Conservation (phyloP, 2,113 vertebrate species). For the Sinocyclocheilus maitianheensis region DNA sequence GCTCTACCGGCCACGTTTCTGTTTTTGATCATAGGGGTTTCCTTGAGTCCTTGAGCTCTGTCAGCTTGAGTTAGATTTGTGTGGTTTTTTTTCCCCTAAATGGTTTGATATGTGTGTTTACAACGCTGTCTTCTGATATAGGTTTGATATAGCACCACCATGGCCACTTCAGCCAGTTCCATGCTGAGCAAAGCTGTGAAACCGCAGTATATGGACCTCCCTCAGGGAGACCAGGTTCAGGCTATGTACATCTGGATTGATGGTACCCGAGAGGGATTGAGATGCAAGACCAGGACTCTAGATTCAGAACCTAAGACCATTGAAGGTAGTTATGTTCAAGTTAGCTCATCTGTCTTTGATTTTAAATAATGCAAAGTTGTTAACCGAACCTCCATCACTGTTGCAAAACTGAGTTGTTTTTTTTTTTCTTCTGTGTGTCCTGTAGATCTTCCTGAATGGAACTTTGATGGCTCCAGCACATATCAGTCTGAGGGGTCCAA, state of each 20-base stretch:
- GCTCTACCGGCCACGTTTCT: neutral
- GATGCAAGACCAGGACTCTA: slow-evolving; percentile 91
- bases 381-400: neutral
- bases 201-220: slow-evolving; percentile 88
- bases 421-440: neutral
- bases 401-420: neutral
- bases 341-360: too few species aligned
- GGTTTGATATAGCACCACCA: slow-evolving; percentile 73
- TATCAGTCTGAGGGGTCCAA: slow-evolving; percentile 94
- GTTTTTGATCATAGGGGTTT: neutral
- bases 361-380: too few species aligned
- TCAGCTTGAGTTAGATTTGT: too few species aligned
- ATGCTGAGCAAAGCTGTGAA: slow-evolving; percentile 89
- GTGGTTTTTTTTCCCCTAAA: too few species aligned
- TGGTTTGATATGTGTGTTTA: neutral
- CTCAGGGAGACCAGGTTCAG: slow-evolving; percentile 88
- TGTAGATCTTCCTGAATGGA: slow-evolving; percentile 94
- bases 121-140: slow-evolving; percentile 39
- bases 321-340: slow-evolving; percentile 76
- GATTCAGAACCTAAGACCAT: slow-evolving; percentile 90
- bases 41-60: too few species aligned
- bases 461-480: slow-evolving; percentile 96
- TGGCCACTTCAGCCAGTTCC: slow-evolving; percentile 89
- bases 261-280: slow-evolving; percentile 88
- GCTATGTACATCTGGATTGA: slow-evolving; percentile 97